These are phyloP conservation scores for Pantherophis guttatus DNA, from an alignment of 2,113 vertebrate species.

Conservation along the genomic window DNA sequence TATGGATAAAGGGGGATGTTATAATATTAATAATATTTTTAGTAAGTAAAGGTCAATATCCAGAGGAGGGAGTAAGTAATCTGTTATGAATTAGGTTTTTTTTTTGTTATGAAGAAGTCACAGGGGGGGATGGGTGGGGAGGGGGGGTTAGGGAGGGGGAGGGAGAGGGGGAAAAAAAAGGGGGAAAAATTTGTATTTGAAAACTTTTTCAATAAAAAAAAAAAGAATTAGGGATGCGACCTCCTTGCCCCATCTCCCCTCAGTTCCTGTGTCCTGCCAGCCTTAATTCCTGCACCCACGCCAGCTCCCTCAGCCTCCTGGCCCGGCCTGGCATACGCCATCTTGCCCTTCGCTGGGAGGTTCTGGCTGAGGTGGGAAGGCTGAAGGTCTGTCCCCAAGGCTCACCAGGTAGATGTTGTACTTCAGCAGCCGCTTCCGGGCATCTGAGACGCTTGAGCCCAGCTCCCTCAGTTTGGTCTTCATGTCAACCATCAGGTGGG, in stretches of 20 bases:
- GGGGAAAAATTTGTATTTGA: no score
- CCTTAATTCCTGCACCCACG: not conserved
- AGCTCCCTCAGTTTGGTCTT: slow-evolving; percentile 19
- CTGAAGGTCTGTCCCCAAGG: fast-evolving
- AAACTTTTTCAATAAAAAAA: no score
- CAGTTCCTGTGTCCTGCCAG: not conserved
- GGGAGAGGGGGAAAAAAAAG: no score
- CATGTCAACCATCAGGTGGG: slow-evolving; percentile 25
- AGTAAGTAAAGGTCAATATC: no score
- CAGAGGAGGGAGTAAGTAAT: no score
- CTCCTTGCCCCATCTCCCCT: not conserved
- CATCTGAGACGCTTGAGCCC: slow-evolving; percentile 3
- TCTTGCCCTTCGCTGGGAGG: not conserved
- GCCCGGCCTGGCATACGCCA: not conserved
- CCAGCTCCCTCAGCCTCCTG: not conserved
- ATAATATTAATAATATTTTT: no score
- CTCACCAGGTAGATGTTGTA: slow-evolving; percentile 30
- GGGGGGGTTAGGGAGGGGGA: no score
- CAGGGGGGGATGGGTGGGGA: no score
- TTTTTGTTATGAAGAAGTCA: no score
- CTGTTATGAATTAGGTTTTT: no score
- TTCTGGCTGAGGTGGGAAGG: no score
- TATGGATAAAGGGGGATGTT: no score
- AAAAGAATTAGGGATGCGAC: not conserved
- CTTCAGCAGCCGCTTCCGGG: slow-evolving; percentile 11